Evolutionary conservation across 2,113 vertebrate genomes (phyloP).

Genomic region (Leptobrachium ailaonicum): DNA sequence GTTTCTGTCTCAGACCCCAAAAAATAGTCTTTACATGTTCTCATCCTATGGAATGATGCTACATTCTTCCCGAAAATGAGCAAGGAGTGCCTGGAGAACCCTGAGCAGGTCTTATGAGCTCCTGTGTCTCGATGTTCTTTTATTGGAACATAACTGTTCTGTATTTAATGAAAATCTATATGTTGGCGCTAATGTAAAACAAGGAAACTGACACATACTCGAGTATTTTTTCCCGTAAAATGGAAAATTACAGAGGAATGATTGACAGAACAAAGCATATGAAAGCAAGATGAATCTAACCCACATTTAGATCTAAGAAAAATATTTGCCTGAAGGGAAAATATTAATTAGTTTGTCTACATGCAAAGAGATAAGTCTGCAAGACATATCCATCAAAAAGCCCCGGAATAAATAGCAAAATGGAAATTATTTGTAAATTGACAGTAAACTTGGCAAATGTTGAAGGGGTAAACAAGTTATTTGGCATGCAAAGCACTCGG

Average conservation of each 20-base stretch:
- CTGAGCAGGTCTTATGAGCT: not conserved
- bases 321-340: conserved; percentile 95
- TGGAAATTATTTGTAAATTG: conserved; percentile 94
- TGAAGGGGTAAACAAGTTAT: conserved; percentile 79
- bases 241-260: conserved; percentile 66
- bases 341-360: conserved; percentile 98
- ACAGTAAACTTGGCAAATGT: conserved; percentile 88
- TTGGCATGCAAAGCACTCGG: conserved; percentile 75
- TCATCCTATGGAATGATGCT: too few relatives aligned
- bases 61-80: not conserved
- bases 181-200: conserved; percentile 64
- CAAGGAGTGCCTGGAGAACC: not conserved
- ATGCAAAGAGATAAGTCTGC: conserved; percentile 86
- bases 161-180: conserved; percentile 53
- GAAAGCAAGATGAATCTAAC: conserved; percentile 86
- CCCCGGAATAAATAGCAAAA: conserved; percentile 85
- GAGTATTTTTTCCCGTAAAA: conserved; percentile 75
- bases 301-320: conserved; percentile 94
- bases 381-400: conserved; percentile 91
- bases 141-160: conserved; percentile 2
- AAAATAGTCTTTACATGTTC: too few relatives aligned
- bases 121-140: not conserved
- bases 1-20: too few relatives aligned
- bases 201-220: conserved; percentile 63
- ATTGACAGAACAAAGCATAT: conserved; percentile 94